Evolutionary conservation across 2,888 invertebrate species (phyloP).

Genomic region (Ochropacha duplaris): DNA sequence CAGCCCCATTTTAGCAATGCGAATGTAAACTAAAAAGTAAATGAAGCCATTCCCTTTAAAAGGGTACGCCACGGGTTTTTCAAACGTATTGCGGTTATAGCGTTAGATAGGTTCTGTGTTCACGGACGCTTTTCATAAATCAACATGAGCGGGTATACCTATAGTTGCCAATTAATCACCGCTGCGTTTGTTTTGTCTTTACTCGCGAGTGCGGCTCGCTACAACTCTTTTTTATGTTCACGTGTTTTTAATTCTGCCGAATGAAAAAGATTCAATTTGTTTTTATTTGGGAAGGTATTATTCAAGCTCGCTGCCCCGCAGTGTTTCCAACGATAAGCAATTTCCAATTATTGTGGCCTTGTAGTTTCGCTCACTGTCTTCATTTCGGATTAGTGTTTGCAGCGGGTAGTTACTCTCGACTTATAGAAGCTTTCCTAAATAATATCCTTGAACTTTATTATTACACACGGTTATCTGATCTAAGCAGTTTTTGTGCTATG

Average conservation of each 20-base stretch:
- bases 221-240: slow-evolving; percentile 7
- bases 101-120: neutral
- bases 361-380: neutral
- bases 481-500: too few relatives aligned
- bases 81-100: slow-evolving; percentile 2
- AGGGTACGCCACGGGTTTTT: neutral
- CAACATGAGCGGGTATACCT: slow-evolving; percentile 7
- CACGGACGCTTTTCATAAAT: slow-evolving; percentile 9
- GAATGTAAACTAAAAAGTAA: slow-evolving; percentile 1
- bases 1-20: neutral
- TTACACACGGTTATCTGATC: too few relatives aligned
- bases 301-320: neutral
- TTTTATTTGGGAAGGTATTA: neutral
- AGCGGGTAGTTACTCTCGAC: neutral
- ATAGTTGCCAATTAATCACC: slow-evolving; percentile 15
- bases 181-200: slow-evolving; percentile 10
- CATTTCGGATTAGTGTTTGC: neutral
- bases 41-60: slow-evolving; percentile 5
- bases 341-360: slow-evolving; percentile 5
- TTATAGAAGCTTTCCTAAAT: neutral
- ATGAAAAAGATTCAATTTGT: neutral
- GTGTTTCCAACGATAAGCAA: neutral
- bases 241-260: slow-evolving; percentile 6
- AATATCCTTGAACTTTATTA: too few relatives aligned
- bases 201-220: neutral